These are phyloP conservation scores for Stomatorhinus walkeri DNA, from an alignment of 2,797 vertebrate species.

Conservation along the genomic window DNA sequence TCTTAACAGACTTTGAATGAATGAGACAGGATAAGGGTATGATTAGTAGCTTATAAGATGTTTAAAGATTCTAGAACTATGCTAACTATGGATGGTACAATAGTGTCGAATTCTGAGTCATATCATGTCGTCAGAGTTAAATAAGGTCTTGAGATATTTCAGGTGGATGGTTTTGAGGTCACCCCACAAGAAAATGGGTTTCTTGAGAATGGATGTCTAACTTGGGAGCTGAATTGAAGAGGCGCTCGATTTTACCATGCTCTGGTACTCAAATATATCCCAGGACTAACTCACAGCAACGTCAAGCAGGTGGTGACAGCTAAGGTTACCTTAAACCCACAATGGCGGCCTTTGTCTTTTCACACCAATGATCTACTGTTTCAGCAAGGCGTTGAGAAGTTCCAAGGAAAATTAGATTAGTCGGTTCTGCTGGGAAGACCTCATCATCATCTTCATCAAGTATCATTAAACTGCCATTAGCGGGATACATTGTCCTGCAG, in stretches of 20 bases:
- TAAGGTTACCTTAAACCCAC: slow-evolving; percentile 9
- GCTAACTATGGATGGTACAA: not conserved
- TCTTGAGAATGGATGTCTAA: not conserved
- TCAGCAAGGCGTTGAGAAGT: not conserved
- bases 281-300: slow-evolving; percentile 36
- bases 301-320: slow-evolving; percentile 15
- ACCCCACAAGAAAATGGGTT: not conserved
- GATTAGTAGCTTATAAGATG: not conserved
- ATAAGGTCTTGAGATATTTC: not conserved
- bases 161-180: not conserved
- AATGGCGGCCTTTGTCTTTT: slow-evolving; percentile 13
- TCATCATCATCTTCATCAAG: slow-evolving; percentile 4
- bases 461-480: not conserved
- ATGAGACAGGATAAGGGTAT: not conserved
- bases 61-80: not conserved
- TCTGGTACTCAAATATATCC: slow-evolving; percentile 1
- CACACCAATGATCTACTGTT: slow-evolving; percentile 13
- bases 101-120: not conserved
- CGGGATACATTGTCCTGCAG: not conserved
- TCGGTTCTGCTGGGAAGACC: not conserved
- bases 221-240: not conserved
- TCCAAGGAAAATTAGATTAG: not conserved
- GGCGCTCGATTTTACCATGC: not conserved
- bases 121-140: not conserved
- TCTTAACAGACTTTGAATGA: not conserved